These are phyloP conservation scores for Nesometra sesokonis DNA, from an alignment of 35 echinoderm and acorn worm genomes.

Conservation along the genomic window DNA sequence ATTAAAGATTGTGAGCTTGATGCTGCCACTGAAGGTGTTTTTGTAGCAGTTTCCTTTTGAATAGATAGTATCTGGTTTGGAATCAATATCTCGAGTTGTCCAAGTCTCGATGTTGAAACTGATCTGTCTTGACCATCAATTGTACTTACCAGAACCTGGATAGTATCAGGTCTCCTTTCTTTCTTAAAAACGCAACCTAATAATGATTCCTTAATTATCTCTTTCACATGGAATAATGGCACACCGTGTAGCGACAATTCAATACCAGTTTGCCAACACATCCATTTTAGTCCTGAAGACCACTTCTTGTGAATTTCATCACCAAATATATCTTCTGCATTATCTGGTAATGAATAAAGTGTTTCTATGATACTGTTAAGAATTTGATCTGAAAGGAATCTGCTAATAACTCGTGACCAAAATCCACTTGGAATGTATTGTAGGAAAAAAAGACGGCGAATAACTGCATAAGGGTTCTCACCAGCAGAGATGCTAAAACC, in stretches of 20 bases:
- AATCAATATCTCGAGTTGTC: slow-evolving; percentile 86
- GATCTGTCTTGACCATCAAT: slow-evolving; percentile 28
- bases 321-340: slow-evolving; percentile 36
- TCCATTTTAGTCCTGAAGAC: slow-evolving; percentile 54
- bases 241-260: slow-evolving; percentile 62
- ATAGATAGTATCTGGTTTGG: slow-evolving; percentile 63
- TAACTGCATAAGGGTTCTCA: slow-evolving; percentile 44
- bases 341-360: slow-evolving; percentile 36
- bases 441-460: slow-evolving; percentile 75
- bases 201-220: slow-evolving; percentile 41
- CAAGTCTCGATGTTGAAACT: slow-evolving; percentile 53
- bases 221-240: slow-evolving; percentile 78
- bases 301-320: slow-evolving; percentile 31
- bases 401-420: slow-evolving; percentile 88
- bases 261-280: slow-evolving; percentile 87
- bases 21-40: slow-evolving; percentile 8
- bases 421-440: slow-evolving; percentile 98
- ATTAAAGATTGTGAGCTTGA: slow-evolving; percentile 8
- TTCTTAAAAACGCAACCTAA: slow-evolving; percentile 46
- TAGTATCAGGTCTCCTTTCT: slow-evolving; percentile 74
- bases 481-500: slow-evolving; percentile 11
- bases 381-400: slow-evolving; percentile 64
- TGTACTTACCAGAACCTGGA: slow-evolving; percentile 55
- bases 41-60: not conserved
- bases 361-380: slow-evolving; percentile 35